Evolutionary conservation across 2,113 vertebrate genomes (phyloP), one percentile per base, ranked within the genome.

Genomic region (Trematomus loennbergii): DNA sequence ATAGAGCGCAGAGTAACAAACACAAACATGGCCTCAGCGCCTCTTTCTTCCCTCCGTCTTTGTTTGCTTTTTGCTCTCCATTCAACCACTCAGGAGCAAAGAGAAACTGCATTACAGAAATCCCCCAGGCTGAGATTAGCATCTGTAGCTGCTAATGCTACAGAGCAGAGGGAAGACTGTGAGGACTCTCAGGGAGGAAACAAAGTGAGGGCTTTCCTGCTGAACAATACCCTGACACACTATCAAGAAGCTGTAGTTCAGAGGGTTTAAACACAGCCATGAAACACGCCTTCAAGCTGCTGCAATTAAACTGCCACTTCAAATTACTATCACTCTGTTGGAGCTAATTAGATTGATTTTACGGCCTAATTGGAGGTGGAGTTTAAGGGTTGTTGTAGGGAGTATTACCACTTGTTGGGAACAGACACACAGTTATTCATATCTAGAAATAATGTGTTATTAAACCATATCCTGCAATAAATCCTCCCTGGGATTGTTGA

Each of bases 71-170:
- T 61, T 62, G 55, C 50, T 63, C 25, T 58, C 81, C 88, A 74
- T 82, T 83, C 77, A 83, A 75, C 73, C 90, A 92, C 91, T 93
- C 83, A 86, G 91, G 58, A 83, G n/a, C 74, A 73, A 7, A 8
- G 73, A 82, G 66, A 93, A 91, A 94, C 83, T 63, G 78, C 80
- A 93, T 94, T 94, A 94, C 25, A 81, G 48, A 64, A 68, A 78
- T 71, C 84, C 91, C 91, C 63, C 52, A 64, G 93, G 92, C 90
- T 13, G 50, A 83, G 92, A 95, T 94, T 68, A 89, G 57, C 79
- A 94, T 95, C 94, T 92, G 72, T 87, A 82, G 83, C 72, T 75
- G 25, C 88, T 89, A 78, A 90, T 88, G 87, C 70, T 68, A 50
- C 10, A 49, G 62, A 70, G 72, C 8, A 71, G 48, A 58, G 11